Base-by-base conservation (phyloP, 53 echinoderm and acorn worm species). In the Patiria pectinifera region DNA sequence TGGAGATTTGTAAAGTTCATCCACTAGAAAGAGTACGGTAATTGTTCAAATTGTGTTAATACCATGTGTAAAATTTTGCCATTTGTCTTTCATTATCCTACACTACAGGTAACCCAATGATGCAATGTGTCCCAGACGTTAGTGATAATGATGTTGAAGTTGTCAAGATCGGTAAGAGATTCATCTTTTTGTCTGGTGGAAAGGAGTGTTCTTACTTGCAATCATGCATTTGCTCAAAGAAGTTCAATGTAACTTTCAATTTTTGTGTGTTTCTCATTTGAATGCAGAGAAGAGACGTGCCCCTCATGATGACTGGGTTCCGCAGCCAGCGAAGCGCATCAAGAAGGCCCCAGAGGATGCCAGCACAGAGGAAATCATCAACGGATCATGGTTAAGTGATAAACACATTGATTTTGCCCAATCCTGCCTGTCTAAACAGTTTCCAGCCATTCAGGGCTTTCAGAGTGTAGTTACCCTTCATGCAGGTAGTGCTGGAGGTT, bases 371-470 rank as follows among this genome's bases (percentile, higher is more conserved):
- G 81, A 81, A 43, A 45, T 81, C 48, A 81, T 48, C 81, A 81
- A 8, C 10, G 81, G 81, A 44, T 81, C 21, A 15, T 83, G 83
- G 83, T 35, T 83, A 47, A 60, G 60, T n/a, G 83, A 83, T 61
- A 59, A 59, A 59, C 59, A 83, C 61, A 83, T 83, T 60, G 83
- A 83, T 6, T 83, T 83, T 60, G 62, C 83, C 22, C 83, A 83
- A 83, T 83, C 83, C 13, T 83, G 61, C 61, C 61, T 58, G 9
- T 83, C 82, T 82, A 82, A 15, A 11, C 58, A 82, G 49, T 82
- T 48, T 49, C 82, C 82, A 49, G 48, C 18, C 59, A 82, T 82
- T 19, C 82, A 58, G 82, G 82, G 58, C 19, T 82, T 82, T 53
- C 59, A 82, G 82, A 82, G 82, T 53, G 35, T 35, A 35, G 35